These are phyloP conservation scores for Chromobotia macracanthus DNA, from an alignment of 2,797 vertebrate species.

Conservation along the genomic window DNA sequence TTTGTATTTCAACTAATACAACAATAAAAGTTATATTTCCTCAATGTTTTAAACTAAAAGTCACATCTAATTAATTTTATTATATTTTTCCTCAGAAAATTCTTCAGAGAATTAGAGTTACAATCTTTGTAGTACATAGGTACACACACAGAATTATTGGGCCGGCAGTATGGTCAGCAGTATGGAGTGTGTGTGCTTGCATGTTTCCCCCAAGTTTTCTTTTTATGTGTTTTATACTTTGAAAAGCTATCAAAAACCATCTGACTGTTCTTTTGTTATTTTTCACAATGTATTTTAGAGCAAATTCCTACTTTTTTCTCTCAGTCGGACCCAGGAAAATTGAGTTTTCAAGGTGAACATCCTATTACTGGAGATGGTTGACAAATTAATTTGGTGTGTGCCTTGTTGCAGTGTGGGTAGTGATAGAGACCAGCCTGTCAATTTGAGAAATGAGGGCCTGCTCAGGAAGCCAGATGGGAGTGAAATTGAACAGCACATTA, in stretches of 20 bases:
- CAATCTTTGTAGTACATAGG: background rate
- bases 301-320: slow-evolving; percentile 57
- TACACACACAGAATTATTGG: background rate
- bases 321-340: slow-evolving; percentile 76
- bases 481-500: slow-evolving; percentile 81
- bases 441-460: slow-evolving; percentile 80
- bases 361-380: slow-evolving; percentile 81
- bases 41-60: background rate
- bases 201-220: slow-evolving; percentile 28
- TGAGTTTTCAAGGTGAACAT: slow-evolving; percentile 85
- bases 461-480: slow-evolving; percentile 77
- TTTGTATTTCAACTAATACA: background rate
- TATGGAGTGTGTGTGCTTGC: background rate
- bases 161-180: background rate
- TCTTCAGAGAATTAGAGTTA: too few relatives aligned
- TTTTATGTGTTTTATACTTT: slow-evolving; percentile 11
- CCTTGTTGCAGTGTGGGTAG: slow-evolving; percentile 77
- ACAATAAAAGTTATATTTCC: background rate
- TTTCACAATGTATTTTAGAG: slow-evolving; percentile 52
- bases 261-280: slow-evolving; percentile 57
- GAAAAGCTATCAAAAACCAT: slow-evolving; percentile 55
- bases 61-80: background rate
- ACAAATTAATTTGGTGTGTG: slow-evolving; percentile 81
- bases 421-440: slow-evolving; percentile 82
- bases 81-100: background rate